Percentiles rank a stretch among this genome's conserved stretches.
Evolutionary conservation across 1,140 invertebrate genomes (phyloP).

Genomic region (Hylaeus volcanicus): DNA sequence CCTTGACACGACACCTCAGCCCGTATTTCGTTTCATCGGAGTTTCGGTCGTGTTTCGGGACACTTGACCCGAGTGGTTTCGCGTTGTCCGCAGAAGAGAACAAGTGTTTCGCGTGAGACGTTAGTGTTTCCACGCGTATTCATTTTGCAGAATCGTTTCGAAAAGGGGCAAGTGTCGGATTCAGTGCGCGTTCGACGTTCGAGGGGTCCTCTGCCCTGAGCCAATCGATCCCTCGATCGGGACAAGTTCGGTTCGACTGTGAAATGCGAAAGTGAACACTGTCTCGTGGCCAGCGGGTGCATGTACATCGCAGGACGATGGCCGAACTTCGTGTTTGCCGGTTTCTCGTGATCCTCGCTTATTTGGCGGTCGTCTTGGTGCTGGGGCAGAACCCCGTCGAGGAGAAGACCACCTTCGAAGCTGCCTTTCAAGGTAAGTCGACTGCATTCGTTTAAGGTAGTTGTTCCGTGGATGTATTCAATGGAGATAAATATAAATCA

Average conservation of each 20-base stretch:
- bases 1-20: slow-evolving; percentile 10
- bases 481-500: too few species aligned
- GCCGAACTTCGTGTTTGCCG: slow-evolving; percentile 65
- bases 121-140: not conserved
- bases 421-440: slow-evolving; percentile 82
- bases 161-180: slow-evolving; percentile 18
- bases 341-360: slow-evolving; percentile 71
- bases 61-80: slow-evolving; percentile 28
- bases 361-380: slow-evolving; percentile 56
- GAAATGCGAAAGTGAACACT: slow-evolving; percentile 59
- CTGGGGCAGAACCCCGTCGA: slow-evolving; percentile 74
- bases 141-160: not conserved
- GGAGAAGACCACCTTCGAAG: slow-evolving; percentile 80
- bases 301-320: slow-evolving; percentile 65
- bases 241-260: not conserved
- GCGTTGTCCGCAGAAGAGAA: not conserved
- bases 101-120: not conserved
- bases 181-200: slow-evolving; percentile 31
- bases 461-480: too few species aligned
- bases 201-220: slow-evolving; percentile 22
- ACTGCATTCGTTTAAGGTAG: not conserved
- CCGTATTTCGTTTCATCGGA: not conserved
- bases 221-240: slow-evolving; percentile 18
- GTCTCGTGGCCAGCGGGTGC: slow-evolving; percentile 44
- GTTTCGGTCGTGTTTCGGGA: slow-evolving; percentile 4